A percentile compares a stretch with the other conserved stretches of the same genome.
phyloP scores from a whole-genome alignment of 2,113 vertebrate genomes.

The Galbula dea region DNA sequence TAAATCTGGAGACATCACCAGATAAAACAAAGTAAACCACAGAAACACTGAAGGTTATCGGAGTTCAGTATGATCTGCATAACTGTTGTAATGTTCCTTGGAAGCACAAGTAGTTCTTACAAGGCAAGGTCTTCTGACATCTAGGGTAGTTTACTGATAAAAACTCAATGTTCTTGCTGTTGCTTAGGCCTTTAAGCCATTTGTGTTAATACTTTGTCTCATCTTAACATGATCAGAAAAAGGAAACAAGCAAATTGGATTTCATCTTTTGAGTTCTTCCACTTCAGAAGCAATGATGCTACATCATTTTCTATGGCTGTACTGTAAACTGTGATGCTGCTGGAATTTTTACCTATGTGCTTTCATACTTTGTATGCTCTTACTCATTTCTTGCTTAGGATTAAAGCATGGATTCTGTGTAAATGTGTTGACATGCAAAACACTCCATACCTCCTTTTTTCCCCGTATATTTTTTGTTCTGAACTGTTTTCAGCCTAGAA shows the following conservation, averaged over 20 bases:
- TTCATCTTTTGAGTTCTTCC: neutral
- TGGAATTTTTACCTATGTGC: neutral
- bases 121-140: neutral
- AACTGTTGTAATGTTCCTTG: neutral
- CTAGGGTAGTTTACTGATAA: neutral
- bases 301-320: neutral
- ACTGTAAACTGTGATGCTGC: too few species aligned
- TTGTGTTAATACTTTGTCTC: neutral
- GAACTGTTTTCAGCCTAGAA: neutral
- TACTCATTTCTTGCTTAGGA: neutral
- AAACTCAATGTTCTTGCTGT: neutral
- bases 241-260: neutral
- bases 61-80: slow-evolving; percentile 45
- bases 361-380: neutral
- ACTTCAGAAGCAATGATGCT: neutral
- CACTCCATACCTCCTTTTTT: neutral
- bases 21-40: neutral
- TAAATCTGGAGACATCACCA: neutral
- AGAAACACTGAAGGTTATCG: slow-evolving; percentile 13
- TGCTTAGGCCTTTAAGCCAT: neutral
- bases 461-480: neutral
- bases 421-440: neutral
- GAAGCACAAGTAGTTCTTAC: slow-evolving; percentile 1
- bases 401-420: neutral
- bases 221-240: neutral